Evolutionary conservation across 1,140 invertebrate genomes (phyloP).

Genomic region (Drosophila setifemur): DNA sequence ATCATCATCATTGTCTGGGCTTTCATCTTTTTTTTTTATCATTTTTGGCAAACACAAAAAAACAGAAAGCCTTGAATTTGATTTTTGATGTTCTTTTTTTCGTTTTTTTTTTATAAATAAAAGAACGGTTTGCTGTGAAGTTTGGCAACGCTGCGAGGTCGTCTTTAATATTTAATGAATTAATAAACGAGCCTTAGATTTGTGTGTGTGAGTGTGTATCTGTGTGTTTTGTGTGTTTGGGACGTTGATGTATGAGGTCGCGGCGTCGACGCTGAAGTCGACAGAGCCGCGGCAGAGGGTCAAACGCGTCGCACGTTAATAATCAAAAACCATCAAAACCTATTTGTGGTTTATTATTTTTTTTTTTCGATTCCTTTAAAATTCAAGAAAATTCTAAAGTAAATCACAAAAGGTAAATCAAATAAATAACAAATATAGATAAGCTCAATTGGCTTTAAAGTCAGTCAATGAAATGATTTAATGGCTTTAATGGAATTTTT

Average conservation of each 20-base stretch:
- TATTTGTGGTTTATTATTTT: too few species aligned
- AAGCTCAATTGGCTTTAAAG: too few species aligned
- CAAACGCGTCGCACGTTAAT: conserved; percentile 69
- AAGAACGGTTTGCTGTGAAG: conserved; percentile 28
- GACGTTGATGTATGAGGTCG: not conserved
- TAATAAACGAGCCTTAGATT: conserved; percentile 57
- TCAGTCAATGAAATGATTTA: too few species aligned
- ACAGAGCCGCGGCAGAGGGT: conserved; percentile 22
- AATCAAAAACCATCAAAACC: conserved; percentile 38
- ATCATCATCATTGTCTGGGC: too few species aligned
- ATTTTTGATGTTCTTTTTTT: too few species aligned
- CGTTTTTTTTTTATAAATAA: conserved; percentile 21
- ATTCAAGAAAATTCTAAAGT: too few species aligned
- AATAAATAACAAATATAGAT: too few species aligned
- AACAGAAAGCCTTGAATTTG: conserved; percentile 25
- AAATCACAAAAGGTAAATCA: too few species aligned
- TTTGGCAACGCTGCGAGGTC: conserved; percentile 51
- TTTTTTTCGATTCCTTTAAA: too few species aligned
- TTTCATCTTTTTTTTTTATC: not conserved
- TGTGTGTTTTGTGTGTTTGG: conserved; percentile 22
- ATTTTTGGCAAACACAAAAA: not conserved
- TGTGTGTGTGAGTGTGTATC: conserved; percentile 11
- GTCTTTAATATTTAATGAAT: conserved; percentile 74
- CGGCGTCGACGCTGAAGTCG: not conserved
- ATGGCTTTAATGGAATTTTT: too few species aligned